These are phyloP conservation scores for Phaenicophaeus curvirostris DNA, from an alignment of 2,797 vertebrate species.

Conservation along the genomic window DNA sequence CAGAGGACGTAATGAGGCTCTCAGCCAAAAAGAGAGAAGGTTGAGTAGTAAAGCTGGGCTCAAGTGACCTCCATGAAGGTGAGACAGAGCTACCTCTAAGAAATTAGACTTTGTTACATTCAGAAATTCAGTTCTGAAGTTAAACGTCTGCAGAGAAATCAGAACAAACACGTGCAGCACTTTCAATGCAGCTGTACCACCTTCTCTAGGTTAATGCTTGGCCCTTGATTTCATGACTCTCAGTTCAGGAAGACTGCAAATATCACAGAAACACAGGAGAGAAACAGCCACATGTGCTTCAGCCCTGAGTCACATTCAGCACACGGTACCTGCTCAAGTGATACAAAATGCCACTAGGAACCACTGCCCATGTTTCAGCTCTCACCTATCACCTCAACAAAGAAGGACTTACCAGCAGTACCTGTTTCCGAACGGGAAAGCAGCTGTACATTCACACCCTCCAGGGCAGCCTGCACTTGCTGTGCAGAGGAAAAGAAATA, in stretches of 20 bases:
- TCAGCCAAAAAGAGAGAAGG: not conserved
- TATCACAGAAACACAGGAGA: not conserved
- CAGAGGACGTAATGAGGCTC: not conserved
- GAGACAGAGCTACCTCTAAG: not conserved
- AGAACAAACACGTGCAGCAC: not conserved
- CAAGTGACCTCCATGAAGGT: constrained; percentile 38
- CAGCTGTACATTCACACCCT: not conserved
- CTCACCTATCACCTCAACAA: not conserved
- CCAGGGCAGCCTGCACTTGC: not conserved
- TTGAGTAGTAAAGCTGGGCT: not conserved
- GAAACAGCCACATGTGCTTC: not conserved
- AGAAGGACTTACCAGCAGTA: not conserved
- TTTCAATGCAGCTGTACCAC: not conserved
- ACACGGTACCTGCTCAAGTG: accelerated
- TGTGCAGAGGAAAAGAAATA: not conserved
- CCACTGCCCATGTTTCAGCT: accelerated
- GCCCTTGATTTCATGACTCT: not conserved
- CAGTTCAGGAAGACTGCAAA: not conserved
- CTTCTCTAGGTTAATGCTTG: not conserved
- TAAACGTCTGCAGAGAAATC: not conserved
- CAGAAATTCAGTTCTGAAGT: not conserved
- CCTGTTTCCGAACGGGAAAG: not conserved
- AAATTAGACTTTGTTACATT: not conserved
- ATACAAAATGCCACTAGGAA: not conserved
- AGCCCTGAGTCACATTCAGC: not conserved